These are phyloP conservation scores for Syndactyla subalaris DNA, from an alignment of 2,797 vertebrate species.

Conservation along the genomic window DNA sequence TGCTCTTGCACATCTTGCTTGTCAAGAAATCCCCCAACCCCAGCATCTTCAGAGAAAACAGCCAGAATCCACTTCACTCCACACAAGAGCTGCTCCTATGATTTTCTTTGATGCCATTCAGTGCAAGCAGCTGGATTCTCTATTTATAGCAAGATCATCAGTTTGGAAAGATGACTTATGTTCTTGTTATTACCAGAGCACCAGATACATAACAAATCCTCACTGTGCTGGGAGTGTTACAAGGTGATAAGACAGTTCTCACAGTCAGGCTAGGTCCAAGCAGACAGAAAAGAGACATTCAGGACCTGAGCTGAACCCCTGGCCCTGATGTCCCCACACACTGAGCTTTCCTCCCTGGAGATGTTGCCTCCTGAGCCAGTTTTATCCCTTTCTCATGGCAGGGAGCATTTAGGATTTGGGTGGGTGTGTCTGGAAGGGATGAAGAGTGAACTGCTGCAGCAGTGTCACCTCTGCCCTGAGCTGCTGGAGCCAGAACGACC, in stretches of 20 bases:
- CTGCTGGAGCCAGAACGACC: neutral
- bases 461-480: neutral
- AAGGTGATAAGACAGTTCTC: neutral
- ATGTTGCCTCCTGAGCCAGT: neutral
- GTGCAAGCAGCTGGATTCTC: constrained; percentile 53
- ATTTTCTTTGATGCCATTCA: constrained; percentile 66
- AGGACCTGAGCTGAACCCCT: neutral
- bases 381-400: neutral
- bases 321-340: neutral
- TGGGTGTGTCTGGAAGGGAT: neutral
- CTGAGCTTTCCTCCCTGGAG: neutral
- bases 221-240: neutral
- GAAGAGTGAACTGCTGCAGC: neutral
- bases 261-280: neutral
- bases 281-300: neutral
- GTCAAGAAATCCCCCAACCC: neutral
- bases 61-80: constrained; percentile 40
- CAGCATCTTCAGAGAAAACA: neutral
- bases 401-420: neutral
- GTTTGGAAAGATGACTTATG: constrained; percentile 24
- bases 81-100: neutral
- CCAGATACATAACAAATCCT: neutral
- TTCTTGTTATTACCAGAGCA: constrained; percentile 32
- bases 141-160: constrained; percentile 64
- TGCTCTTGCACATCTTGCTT: neutral